Evolutionary conservation across 2,797 vertebrate genomes (phyloP), one percentile per base, ranked within the genome.

Genomic region (Arremon brunneinucha): DNA sequence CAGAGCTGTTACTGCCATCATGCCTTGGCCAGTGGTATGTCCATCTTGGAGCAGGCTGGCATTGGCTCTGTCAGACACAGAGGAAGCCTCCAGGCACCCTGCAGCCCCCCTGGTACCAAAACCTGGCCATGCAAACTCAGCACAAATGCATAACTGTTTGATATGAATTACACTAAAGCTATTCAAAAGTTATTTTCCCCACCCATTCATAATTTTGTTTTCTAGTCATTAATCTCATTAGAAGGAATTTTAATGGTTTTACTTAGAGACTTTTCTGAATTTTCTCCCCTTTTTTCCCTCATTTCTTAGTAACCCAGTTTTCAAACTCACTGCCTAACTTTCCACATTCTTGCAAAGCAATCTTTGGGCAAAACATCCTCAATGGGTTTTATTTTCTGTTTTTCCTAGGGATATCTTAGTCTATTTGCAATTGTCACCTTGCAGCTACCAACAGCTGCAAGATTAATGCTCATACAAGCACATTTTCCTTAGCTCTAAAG

Each of bases 31-130:
- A 57, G 71, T 9, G 11, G 23, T 24, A 70, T 5, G 14, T 39
- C 44, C 2, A 1, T 39, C 50, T 26, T 52, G 50, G 17, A 57
- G 24, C 21, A 37, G 12, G 12, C 39, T 81, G 46, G 21, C 14
- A 46, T 7, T 8, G 3, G 24, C 28, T 52, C 30, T 70, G n/a
- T 18, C 0, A 0, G 50, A 52, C 28, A 63, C 0, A 0, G 28
- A 30, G 28, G n/a, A 64, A 63, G 37, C 9, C 56, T 63, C 57
- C 22, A 70, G n/a, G 14, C n/a, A 57, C 12, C 11, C 44, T 77
- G 44, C 12, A 70, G 67, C 9, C 1, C 11, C 12, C 2, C 6
- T 7, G 4, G 8, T 68, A 41, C 26, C 30, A 60, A 68, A 75
- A 55, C 14, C 12, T 39, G 37, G 24, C 21, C 28, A 55, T 19